Evolutionary conservation across 2,113 vertebrate genomes (phyloP).

Genomic region (Xiphorhynchus elegans): DNA sequence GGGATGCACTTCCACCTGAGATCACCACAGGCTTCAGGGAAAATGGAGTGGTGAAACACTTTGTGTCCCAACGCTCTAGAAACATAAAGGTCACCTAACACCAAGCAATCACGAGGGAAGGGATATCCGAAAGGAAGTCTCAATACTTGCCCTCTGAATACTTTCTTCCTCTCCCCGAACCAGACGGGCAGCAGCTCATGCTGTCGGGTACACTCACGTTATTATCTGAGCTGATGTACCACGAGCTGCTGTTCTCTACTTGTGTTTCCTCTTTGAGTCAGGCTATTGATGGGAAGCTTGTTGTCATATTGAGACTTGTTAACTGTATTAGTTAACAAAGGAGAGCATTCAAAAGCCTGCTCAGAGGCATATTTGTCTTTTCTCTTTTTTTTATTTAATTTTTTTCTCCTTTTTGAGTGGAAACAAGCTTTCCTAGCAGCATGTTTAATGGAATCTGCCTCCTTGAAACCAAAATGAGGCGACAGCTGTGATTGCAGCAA

Average conservation of each 20-base stretch:
- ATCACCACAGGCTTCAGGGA: background rate
- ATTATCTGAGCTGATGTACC: background rate
- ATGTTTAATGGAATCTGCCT: background rate
- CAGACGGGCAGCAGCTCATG: rapidly evolving
- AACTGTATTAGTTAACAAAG: background rate
- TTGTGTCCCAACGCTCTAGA: background rate
- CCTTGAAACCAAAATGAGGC: background rate
- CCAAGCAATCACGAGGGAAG: background rate
- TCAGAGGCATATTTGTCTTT: background rate
- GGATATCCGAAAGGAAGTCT: background rate
- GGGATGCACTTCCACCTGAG: rapidly evolving
- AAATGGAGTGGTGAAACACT: background rate
- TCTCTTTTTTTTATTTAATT: too few species aligned
- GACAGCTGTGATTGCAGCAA: background rate
- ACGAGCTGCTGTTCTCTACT: background rate
- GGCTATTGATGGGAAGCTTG: background rate
- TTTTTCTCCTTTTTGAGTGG: background rate
- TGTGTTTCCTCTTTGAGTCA: background rate
- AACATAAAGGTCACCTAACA: background rate
- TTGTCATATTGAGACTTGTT: background rate
- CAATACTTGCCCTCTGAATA: background rate
- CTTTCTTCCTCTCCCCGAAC: background rate
- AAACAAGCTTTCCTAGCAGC: background rate
- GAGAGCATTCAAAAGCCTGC: slow-evolving; percentile 12
- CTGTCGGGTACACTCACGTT: background rate